phyloP scores from a whole-genome alignment of 2,888 invertebrate genomes.

The Biston stratarius region DNA sequence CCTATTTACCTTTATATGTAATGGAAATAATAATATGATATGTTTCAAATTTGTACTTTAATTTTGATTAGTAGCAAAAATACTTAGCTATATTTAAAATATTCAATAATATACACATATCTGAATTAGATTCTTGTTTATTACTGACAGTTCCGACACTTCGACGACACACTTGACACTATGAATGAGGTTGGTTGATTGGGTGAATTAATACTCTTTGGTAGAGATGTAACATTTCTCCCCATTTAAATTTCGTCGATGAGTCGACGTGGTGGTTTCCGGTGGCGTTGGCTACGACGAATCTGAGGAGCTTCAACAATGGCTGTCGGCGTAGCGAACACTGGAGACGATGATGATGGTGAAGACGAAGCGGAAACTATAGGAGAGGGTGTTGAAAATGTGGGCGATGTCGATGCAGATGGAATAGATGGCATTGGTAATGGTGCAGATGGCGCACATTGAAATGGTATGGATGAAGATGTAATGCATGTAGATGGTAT shows the following conservation, averaged over 20 bases:
- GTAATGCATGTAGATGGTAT: neutral
- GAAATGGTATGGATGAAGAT: neutral
- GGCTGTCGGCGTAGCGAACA: neutral
- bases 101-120: no score
- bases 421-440: neutral
- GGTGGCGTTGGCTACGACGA: conserved; percentile 1
- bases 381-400: neutral
- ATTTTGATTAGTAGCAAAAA: no score
- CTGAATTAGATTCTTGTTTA: no score
- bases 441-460: neutral
- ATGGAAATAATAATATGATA: no score
- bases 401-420: neutral
- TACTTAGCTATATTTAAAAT: no score
- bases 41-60: no score
- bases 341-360: neutral
- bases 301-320: neutral
- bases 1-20: no score
- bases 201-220: no score
- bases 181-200: no score
- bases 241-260: neutral
- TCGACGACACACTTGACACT: no score
- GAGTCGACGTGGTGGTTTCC: neutral
- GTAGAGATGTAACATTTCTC: no score
- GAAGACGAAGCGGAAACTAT: neutral
- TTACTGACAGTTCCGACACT: no score